A percentile compares a stretch with the other conserved stretches of the same genome.
These are phyloP conservation scores for Dryocosmus kuriphilus DNA, from an alignment of 2,888 invertebrate genomes.

Conservation along the genomic window DNA sequence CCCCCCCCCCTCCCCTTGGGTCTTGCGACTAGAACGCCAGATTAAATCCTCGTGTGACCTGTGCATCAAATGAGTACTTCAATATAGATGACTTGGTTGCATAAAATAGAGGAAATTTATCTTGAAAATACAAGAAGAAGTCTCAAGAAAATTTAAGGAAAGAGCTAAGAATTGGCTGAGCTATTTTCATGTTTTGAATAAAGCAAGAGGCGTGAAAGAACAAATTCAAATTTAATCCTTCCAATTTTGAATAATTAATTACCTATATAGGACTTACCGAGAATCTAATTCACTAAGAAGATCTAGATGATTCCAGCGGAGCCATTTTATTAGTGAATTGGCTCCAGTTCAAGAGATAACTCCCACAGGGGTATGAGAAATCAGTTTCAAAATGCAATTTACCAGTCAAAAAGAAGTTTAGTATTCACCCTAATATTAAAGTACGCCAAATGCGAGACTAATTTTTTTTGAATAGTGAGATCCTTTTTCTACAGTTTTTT, in stretches of 20 bases:
- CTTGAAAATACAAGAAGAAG: neutral
- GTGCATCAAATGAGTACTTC: neutral
- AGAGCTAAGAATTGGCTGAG: neutral
- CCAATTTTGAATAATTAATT: no score
- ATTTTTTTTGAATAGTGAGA: no score
- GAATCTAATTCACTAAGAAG: neutral
- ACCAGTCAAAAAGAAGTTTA: neutral
- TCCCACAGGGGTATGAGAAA: neutral
- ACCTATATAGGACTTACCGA: no score
- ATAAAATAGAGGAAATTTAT: constrained; percentile 21
- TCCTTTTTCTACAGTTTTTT: no score
- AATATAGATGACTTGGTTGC: constrained; percentile 21
- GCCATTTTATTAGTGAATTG: neutral
- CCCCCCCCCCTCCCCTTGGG: constrained; percentile 12
- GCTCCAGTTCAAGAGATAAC: neutral
- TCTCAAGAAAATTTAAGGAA: neutral
- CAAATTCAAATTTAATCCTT: neutral
- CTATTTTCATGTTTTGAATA: neutral
- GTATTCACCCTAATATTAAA: neutral
- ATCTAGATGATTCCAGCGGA: neutral
- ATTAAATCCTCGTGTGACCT: constrained; percentile 27
- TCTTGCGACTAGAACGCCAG: constrained; percentile 27
- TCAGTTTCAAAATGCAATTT: neutral
- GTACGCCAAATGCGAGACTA: neutral
- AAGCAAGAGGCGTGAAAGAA: neutral